phyloP scores from a whole-genome alignment of 2,113 vertebrate species.

The Okapia johnstoni region DNA sequence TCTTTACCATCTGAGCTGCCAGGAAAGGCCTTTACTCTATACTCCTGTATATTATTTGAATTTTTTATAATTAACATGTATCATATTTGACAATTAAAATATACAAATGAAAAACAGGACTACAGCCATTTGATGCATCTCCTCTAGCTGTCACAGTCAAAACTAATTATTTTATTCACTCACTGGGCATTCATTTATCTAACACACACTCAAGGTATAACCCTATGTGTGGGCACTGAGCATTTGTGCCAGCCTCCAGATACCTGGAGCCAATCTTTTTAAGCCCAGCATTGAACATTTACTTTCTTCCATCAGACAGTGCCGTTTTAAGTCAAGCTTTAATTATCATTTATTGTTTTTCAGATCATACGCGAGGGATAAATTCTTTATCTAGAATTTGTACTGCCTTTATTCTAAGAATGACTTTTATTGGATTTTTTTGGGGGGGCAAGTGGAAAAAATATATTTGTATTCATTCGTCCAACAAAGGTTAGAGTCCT shows the following conservation, averaged over 20 bases:
- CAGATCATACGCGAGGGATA: not conserved
- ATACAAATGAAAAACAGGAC: not conserved
- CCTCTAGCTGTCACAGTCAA: not conserved
- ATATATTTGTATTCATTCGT: not conserved
- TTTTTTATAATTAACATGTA: not conserved
- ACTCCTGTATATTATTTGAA: not conserved
- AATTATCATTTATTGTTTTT: not conserved
- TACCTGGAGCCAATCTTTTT: not conserved
- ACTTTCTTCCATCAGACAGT: not conserved
- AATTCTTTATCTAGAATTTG: conserved; percentile 8
- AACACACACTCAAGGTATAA: not conserved
- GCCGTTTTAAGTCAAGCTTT: not conserved
- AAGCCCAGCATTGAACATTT: not conserved
- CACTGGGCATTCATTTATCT: not conserved
- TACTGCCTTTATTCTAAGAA: not conserved
- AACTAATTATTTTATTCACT: not conserved
- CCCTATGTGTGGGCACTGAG: not conserved
- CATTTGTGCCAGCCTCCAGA: not conserved
- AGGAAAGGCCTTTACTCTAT: not conserved
- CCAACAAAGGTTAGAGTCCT: not conserved
- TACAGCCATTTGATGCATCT: not conserved
- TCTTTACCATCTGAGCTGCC: not conserved
- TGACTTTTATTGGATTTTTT: not conserved
- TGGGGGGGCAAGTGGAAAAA: not conserved
- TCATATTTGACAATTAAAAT: not conserved